phyloP scores from a whole-genome alignment of 2,797 vertebrate species.

The Oceanodroma leucorhoa region DNA sequence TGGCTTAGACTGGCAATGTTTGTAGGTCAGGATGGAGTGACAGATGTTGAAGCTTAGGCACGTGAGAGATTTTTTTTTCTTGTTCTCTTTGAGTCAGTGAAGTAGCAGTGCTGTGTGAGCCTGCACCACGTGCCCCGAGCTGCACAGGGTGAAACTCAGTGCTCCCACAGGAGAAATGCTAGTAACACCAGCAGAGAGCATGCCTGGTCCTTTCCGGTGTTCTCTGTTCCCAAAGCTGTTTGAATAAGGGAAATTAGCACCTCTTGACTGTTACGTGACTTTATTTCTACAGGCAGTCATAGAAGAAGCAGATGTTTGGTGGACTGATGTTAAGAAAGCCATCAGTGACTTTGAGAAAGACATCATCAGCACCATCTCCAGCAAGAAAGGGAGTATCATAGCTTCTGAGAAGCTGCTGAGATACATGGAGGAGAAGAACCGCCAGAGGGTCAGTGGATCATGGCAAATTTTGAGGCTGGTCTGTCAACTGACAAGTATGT shows the following conservation, averaged over 20 bases:
- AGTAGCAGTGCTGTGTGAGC: neutral
- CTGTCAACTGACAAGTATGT: neutral
- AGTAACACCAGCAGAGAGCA: neutral
- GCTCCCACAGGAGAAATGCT: neutral
- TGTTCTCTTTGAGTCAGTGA: neutral
- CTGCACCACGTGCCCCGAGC: neutral
- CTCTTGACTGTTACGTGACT: neutral
- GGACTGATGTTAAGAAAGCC: constrained; percentile 72
- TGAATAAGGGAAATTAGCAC: neutral
- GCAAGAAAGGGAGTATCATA: constrained; percentile 65
- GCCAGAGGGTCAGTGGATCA: constrained; percentile 69
- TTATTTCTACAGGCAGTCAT: constrained; percentile 69
- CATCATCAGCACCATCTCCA: constrained; percentile 62
- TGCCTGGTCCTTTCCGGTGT: neutral
- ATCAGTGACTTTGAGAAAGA: constrained; percentile 75
- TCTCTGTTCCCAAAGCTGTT: neutral
- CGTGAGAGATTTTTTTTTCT: neutral
- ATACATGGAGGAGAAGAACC: constrained; percentile 76
- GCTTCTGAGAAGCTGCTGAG: constrained; percentile 75
- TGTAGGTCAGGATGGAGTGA: neutral
- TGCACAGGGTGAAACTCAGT: neutral
- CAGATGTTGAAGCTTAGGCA: neutral
- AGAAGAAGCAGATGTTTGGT: constrained; percentile 75
- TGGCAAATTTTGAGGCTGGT: neutral
- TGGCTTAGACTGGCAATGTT: neutral